A percentile compares a stretch with the other conserved stretches of the same genome.
Conservation (phyloP, 2,888 invertebrate species). For the Agrotis exclamationis region DNA sequence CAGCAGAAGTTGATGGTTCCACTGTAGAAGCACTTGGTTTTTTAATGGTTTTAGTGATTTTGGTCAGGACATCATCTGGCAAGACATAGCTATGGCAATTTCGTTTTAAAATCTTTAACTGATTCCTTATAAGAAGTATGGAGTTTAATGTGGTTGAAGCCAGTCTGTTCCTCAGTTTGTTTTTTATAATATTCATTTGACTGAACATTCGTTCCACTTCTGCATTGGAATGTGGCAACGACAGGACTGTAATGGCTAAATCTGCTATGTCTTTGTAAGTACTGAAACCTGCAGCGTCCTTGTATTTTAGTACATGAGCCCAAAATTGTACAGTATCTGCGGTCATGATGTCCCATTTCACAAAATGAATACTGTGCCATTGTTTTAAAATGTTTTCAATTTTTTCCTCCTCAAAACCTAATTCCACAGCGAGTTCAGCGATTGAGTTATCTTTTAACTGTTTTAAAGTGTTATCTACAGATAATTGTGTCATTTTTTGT, state of each 20-base stretch:
- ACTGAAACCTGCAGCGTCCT: conserved; percentile 47
- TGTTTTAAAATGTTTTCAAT: conserved; percentile 50
- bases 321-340: conserved; percentile 61
- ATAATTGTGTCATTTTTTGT: conserved; percentile 42
- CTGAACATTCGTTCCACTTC: conserved; percentile 62
- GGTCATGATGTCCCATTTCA: conserved; percentile 52
- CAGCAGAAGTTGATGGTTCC: conserved; percentile 28
- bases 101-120: conserved; percentile 42
- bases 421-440: conserved; percentile 39
- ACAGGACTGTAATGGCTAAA: conserved; percentile 43
- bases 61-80: conserved; percentile 46
- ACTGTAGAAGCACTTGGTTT: conserved; percentile 33
- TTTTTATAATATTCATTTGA: conserved; percentile 59
- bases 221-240: conserved; percentile 60
- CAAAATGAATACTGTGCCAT: conserved; percentile 59
- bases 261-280: conserved; percentile 41
- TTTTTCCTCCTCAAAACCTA: conserved; percentile 45
- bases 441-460: conserved; percentile 50
- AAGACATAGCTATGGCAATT: conserved; percentile 45
- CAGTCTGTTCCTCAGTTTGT: conserved; percentile 55
- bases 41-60: conserved; percentile 39
- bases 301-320: conserved; percentile 58
- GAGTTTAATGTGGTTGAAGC: conserved; percentile 45
- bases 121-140: conserved; percentile 38
- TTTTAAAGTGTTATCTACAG: conserved; percentile 33